Evolutionary conservation across 1,140 invertebrate genomes (phyloP).

Genomic region (Pantala flavescens): DNA sequence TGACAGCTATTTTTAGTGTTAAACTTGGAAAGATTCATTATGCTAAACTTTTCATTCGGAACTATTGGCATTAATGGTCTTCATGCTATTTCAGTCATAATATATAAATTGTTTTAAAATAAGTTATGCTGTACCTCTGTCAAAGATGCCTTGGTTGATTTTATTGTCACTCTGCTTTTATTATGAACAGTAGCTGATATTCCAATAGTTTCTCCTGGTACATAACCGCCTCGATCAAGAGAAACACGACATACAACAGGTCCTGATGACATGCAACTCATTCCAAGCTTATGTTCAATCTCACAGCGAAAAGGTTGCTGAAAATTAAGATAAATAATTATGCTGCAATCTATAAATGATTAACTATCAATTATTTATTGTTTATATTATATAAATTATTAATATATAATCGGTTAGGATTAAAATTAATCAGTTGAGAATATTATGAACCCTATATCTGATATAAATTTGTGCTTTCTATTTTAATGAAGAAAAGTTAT

Average conservation of each 20-base stretch:
- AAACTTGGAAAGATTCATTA: too few relatives aligned
- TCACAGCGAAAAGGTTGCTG: slow-evolving; percentile 88
- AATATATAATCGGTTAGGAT: not conserved
- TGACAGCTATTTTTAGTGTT: too few relatives aligned
- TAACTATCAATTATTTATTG: not conserved
- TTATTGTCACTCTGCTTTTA: slow-evolving; percentile 66
- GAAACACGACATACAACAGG: slow-evolving; percentile 71
- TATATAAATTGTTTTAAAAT: too few relatives aligned
- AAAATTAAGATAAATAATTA: slow-evolving; percentile 22
- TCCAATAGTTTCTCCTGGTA: slow-evolving; percentile 83
- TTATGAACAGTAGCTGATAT: slow-evolving; percentile 78
- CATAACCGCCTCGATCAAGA: slow-evolving; percentile 82
- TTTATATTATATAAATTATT: not conserved
- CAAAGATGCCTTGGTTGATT: slow-evolving; percentile 61
- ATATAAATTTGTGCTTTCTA: too few relatives aligned
- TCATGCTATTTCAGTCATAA: too few relatives aligned
- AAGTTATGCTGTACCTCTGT: slow-evolving; percentile 57
- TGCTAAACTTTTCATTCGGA: too few relatives aligned
- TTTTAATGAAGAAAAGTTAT: too few relatives aligned
- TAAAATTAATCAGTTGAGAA: not conserved
- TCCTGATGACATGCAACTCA: slow-evolving; percentile 74
- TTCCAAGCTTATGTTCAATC: slow-evolving; percentile 78
- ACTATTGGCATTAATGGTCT: too few relatives aligned
- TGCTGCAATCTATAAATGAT: slow-evolving; percentile 11
- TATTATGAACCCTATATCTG: too few relatives aligned